Evolutionary conservation across 2,888 invertebrate species (phyloP).

Genomic region (Priocnemis perturbator): DNA sequence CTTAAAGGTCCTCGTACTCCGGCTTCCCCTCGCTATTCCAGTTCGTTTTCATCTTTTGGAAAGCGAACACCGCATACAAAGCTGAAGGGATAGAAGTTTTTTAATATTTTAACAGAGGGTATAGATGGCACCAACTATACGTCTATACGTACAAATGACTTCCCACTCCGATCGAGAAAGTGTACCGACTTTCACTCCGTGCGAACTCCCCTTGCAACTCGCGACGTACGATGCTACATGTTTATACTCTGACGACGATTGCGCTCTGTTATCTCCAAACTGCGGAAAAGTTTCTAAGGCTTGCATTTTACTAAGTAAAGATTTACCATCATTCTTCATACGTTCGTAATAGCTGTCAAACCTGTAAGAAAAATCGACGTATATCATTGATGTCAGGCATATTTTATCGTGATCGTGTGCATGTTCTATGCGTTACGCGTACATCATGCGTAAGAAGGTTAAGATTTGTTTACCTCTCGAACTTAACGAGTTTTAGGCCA

Average conservation of each 20-base stretch:
- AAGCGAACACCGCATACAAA: conserved; percentile 89
- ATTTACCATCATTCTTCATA: conserved; percentile 78
- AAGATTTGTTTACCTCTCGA: conserved; percentile 76
- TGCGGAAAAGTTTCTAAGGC: conserved; percentile 90
- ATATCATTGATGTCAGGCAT: neutral
- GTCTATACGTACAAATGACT: conserved; percentile 85
- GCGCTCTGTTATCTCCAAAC: conserved; percentile 78
- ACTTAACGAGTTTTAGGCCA: conserved; percentile 82
- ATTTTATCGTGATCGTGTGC: conserved; percentile 60
- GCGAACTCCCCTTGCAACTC: conserved; percentile 56
- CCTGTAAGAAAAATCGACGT: conserved; percentile 58
- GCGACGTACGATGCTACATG: conserved; percentile 82
- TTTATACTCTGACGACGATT: conserved; percentile 81
- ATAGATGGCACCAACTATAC: neutral
- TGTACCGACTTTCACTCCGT: conserved; percentile 82
- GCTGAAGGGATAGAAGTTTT: conserved; percentile 75
- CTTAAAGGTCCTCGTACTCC: conserved; percentile 56
- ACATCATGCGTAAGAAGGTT: neutral
- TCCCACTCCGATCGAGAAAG: conserved; percentile 95
- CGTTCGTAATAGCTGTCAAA: conserved; percentile 89
- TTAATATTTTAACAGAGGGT: conserved; percentile 20
- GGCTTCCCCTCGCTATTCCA: conserved; percentile 81
- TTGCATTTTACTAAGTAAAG: conserved; percentile 85
- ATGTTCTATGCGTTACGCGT: neutral
- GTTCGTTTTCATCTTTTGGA: conserved; percentile 84